These are phyloP conservation scores for Pilophorus perplexus DNA, from an alignment of 2,888 invertebrate species.

Conservation along the genomic window DNA sequence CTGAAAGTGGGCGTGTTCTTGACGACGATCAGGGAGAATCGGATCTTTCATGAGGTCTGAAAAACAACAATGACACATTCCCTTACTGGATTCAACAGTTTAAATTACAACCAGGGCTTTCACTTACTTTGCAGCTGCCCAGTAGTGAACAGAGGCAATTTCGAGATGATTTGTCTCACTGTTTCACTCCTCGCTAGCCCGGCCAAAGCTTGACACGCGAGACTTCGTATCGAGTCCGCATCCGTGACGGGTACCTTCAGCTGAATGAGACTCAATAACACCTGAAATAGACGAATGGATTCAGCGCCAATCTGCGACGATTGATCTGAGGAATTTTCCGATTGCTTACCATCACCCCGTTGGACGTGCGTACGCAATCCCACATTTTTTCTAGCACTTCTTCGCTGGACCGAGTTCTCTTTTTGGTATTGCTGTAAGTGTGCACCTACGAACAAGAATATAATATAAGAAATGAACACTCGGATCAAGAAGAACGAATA, in stretches of 20 bases:
- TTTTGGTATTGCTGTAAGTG: too few relatives aligned
- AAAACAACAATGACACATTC: conserved; percentile 49
- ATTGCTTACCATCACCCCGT: conserved; percentile 90
- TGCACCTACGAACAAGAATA: too few relatives aligned
- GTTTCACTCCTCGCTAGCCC: conserved; percentile 92
- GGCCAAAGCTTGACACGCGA: conserved; percentile 89
- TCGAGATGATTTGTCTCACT: conserved; percentile 90
- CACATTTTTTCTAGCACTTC: conserved; percentile 89
- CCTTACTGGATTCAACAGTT: too few relatives aligned
- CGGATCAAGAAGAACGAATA: too few relatives aligned
- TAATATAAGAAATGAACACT: too few relatives aligned
- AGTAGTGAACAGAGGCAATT: conserved; percentile 88
- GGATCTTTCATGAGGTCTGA: conserved; percentile 91
- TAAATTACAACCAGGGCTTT: background rate
- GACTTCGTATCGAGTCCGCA: conserved; percentile 89
- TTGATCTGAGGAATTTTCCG: too few relatives aligned
- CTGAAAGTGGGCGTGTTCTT: conserved; percentile 93
- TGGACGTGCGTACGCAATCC: conserved; percentile 90
- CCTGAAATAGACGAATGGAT: conserved; percentile 6
- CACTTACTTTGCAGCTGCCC: conserved; percentile 81
- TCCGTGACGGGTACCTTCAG: conserved; percentile 93
- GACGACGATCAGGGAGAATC: conserved; percentile 91
- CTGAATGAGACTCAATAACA: conserved; percentile 64
- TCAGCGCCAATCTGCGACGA: too few relatives aligned
- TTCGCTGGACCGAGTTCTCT: conserved; percentile 58